Conservation (phyloP, 2,797 vertebrate genomes). For the Pangasius krempfi region DNA sequence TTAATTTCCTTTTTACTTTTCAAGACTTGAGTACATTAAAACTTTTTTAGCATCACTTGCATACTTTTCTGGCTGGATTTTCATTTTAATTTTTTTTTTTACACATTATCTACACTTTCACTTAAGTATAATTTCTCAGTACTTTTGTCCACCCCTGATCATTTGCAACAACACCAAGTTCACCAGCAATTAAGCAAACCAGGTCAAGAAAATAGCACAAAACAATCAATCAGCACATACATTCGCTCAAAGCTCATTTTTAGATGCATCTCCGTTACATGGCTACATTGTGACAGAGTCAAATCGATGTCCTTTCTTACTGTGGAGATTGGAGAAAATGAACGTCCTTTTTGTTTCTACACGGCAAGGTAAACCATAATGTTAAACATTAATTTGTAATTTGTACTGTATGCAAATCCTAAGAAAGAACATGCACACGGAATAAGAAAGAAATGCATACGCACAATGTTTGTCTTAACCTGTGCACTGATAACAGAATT, state of each 20-base stretch:
- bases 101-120: background rate
- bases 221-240: background rate
- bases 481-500: background rate
- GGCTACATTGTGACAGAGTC: background rate
- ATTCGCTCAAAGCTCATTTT: background rate
- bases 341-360: background rate
- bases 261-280: background rate
- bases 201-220: background rate
- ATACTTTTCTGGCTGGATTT: too few relatives aligned
- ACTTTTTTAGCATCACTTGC: too few relatives aligned
- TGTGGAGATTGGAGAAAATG: background rate
- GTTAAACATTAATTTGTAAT: background rate
- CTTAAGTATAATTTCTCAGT: background rate
- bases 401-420: background rate
- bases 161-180: background rate
- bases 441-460: background rate
- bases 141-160: background rate
- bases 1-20: too few relatives aligned
- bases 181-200: background rate
- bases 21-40: too few relatives aligned
- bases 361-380: background rate
- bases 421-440: background rate
- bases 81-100: background rate
- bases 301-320: background rate
- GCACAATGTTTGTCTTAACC: background rate